Conservation (phyloP, 2,113 vertebrate species). For the Megatriorchis doriae region DNA sequence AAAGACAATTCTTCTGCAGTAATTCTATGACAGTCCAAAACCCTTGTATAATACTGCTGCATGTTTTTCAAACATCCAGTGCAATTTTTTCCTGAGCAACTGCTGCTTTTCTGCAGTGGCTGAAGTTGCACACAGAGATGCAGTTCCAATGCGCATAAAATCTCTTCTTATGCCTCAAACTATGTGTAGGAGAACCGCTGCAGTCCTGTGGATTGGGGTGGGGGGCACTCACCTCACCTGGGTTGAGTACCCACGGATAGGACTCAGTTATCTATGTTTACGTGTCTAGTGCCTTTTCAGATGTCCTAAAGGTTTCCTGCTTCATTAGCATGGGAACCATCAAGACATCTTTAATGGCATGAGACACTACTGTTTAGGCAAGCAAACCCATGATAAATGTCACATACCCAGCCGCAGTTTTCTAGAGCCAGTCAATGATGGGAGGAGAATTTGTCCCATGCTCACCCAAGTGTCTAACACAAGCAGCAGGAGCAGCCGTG, state of each 20-base stretch:
- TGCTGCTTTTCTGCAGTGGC: not conserved
- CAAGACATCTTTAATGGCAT: not conserved
- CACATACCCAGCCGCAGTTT: not conserved
- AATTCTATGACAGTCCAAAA: not conserved
- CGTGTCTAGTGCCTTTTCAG: not conserved
- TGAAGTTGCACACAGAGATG: not conserved
- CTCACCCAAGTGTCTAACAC: not conserved
- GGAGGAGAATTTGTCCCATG: not conserved
- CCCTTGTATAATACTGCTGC: not conserved
- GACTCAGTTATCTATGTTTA: not conserved
- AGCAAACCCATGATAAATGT: not conserved
- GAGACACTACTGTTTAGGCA: not conserved
- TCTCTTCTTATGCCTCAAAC: not conserved
- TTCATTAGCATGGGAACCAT: not conserved
- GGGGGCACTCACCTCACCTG: not conserved
- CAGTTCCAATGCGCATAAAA: not conserved
- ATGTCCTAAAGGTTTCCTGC: not conserved
- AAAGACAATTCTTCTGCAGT: not conserved
- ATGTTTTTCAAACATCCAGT: not conserved
- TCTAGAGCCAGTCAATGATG: not conserved
- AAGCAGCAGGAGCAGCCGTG: not conserved
- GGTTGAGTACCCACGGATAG: not conserved
- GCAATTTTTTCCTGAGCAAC: not conserved
- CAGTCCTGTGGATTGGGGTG: rapidly evolving
- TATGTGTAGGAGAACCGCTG: rapidly evolving